phyloP scores from a whole-genome alignment of 2,888 invertebrate genomes.

The Marronus borbonicus region DNA sequence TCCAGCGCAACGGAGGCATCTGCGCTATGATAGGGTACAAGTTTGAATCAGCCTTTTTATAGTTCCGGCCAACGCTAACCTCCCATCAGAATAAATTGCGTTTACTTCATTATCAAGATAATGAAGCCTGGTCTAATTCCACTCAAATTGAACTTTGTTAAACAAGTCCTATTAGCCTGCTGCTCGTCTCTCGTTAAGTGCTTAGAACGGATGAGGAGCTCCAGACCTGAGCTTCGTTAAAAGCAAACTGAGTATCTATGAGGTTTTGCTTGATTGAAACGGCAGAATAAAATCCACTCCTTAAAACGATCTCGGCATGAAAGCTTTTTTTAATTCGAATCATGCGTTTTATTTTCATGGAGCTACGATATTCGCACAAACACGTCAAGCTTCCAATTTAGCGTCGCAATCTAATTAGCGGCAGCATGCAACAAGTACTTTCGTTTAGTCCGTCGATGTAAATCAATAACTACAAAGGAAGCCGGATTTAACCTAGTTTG shows the following conservation, averaged over 20 bases:
- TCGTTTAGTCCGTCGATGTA: constrained; percentile 31
- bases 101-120: constrained; percentile 9
- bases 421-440: constrained; percentile 42
- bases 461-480: constrained; percentile 42
- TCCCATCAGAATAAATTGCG: neutral
- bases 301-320: too few relatives aligned
- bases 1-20: too few relatives aligned
- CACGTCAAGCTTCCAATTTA: neutral
- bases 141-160: constrained; percentile 9
- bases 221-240: neutral
- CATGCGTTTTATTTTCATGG: neutral
- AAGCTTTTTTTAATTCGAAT: too few relatives aligned
- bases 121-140: constrained; percentile 11
- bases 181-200: too few relatives aligned
- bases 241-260: neutral
- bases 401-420: constrained; percentile 33
- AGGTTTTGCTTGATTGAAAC: neutral
- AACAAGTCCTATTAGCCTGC: neutral
- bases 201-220: neutral
- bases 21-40: neutral
- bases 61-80: neutral
- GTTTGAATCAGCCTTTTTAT: too few relatives aligned
- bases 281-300: neutral
- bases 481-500: constrained; percentile 31
- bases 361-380: neutral